Evolutionary conservation across 2,888 invertebrate species (phyloP).

Genomic region (Molanna angustata): DNA sequence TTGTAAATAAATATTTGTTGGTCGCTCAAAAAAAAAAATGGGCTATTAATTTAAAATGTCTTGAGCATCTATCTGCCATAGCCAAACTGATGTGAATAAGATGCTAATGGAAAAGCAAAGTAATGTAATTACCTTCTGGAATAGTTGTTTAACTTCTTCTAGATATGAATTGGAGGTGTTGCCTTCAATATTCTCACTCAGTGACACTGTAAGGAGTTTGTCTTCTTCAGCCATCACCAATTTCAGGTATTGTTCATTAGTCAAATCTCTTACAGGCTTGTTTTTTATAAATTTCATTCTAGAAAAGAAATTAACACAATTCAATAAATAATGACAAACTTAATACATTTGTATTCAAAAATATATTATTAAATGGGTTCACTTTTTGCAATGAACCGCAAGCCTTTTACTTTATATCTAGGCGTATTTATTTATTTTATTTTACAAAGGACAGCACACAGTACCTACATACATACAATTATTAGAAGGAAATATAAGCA

Average conservation of each 20-base stretch:
- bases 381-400: too few species aligned
- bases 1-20: too few species aligned
- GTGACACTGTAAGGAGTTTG: conserved; percentile 68
- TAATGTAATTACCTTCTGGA: conserved; percentile 72
- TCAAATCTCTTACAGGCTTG: conserved; percentile 87
- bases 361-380: too few species aligned
- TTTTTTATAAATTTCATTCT: conserved; percentile 87
- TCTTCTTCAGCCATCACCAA: conserved; percentile 79
- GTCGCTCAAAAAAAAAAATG: too few species aligned
- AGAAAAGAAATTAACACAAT: conserved; percentile 34
- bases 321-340: too few species aligned
- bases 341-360: too few species aligned
- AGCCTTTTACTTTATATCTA: too few species aligned
- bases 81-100: not conserved
- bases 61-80: not conserved
- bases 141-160: conserved; percentile 86
- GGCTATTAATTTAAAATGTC: not conserved
- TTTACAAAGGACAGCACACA: too few species aligned
- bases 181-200: conserved; percentile 76
- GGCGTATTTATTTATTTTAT: too few species aligned
- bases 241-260: conserved; percentile 87
- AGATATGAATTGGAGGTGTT: conserved; percentile 75
- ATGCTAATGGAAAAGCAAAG: too few species aligned
- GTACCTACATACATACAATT: too few species aligned
- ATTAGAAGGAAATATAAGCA: too few species aligned